These are phyloP conservation scores for Cephalopachus bancanus DNA, from an alignment of 2,797 vertebrate genomes.

Conservation along the genomic window DNA sequence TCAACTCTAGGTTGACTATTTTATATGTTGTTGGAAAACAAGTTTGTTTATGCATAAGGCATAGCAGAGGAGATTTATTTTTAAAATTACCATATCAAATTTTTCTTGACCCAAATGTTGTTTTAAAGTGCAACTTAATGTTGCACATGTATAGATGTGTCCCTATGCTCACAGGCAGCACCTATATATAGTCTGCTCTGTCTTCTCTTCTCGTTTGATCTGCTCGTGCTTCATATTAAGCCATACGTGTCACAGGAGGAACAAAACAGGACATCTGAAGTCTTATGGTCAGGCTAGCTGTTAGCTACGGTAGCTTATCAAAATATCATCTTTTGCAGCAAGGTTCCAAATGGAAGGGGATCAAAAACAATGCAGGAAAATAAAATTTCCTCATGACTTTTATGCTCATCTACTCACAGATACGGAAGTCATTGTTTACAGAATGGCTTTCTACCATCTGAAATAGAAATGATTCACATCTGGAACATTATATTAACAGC, in stretches of 20 bases:
- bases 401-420: neutral
- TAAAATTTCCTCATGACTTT: neutral
- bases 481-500: neutral
- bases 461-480: constrained; percentile 1
- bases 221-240: constrained; percentile 67
- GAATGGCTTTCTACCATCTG: neutral
- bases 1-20: neutral
- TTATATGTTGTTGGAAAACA: neutral
- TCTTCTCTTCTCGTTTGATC: constrained; percentile 68
- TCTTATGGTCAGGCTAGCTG: constrained; percentile 38
- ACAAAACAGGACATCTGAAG: constrained; percentile 13
- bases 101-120: neutral
- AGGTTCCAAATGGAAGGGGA: constrained; percentile 9
- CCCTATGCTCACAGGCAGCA: neutral
- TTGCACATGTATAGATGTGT: neutral
- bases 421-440: neutral
- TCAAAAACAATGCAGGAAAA: constrained; percentile 4
- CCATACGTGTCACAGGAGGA: constrained; percentile 54
- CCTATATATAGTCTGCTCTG: constrained; percentile 65
- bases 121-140: constrained; percentile 50
- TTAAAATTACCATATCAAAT: neutral
- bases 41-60: constrained; percentile 42
- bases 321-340: constrained; percentile 55
- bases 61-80: neutral
- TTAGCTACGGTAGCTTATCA: constrained; percentile 13